Percentiles rank a stretch among this genome's conserved stretches.
phyloP scores from a whole-genome alignment of 1,140 invertebrate species.

The Drosophila tani region DNA sequence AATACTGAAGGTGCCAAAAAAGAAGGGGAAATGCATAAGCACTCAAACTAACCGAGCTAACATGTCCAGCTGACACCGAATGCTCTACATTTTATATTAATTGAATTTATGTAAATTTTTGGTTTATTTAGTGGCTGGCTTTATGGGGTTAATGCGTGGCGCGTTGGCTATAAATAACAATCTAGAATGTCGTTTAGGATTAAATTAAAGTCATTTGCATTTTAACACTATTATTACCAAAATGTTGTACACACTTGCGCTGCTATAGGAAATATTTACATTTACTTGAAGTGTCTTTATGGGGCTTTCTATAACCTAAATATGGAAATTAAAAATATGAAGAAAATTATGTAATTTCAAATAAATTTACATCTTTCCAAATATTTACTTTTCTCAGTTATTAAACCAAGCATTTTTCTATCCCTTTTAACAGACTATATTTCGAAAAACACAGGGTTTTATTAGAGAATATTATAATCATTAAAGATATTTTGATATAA shows the following conservation, averaged over 20 bases:
- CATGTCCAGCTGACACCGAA: conserved; percentile 61
- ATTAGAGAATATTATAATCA: neutral
- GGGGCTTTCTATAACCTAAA: neutral
- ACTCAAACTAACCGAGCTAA: conserved; percentile 25
- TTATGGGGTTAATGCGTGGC: conserved; percentile 48
- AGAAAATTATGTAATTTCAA: neutral
- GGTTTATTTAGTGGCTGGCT: conserved; percentile 30
- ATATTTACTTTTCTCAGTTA: too few relatives aligned
- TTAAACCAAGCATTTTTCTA: too few relatives aligned
- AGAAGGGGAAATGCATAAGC: conserved; percentile 32
- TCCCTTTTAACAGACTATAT: too few relatives aligned
- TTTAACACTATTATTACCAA: conserved; percentile 31
- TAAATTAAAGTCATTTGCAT: conserved; percentile 30
- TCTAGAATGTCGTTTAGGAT: conserved; percentile 46
- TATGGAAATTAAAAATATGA: neutral
- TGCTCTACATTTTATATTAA: conserved; percentile 63
- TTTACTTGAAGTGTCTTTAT: neutral
- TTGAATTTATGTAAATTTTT: conserved; percentile 68
- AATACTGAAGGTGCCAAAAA: conserved; percentile 64
- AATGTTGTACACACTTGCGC: neutral
- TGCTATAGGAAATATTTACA: neutral
- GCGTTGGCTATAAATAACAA: conserved; percentile 44
- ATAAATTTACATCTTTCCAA: neutral
- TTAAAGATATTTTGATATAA: neutral
- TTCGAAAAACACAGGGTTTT: neutral